A percentile compares a stretch with the other conserved stretches of the same genome.
These are phyloP conservation scores for Drosophila kohkoa DNA, from an alignment of 1,140 invertebrate species.

Conservation along the genomic window DNA sequence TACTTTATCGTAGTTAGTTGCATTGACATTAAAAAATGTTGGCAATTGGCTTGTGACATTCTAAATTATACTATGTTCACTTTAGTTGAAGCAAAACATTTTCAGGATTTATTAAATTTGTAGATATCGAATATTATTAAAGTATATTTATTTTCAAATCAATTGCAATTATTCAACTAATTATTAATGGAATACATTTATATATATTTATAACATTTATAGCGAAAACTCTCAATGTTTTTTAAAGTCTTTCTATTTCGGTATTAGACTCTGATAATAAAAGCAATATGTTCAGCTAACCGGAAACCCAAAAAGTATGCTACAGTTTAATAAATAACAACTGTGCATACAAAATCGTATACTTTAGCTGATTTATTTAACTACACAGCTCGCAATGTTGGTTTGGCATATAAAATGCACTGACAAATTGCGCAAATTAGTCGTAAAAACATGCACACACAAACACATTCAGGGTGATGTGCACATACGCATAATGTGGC, in stretches of 20 bases:
- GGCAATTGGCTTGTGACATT: not conserved
- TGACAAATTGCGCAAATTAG: slow-evolving; percentile 77
- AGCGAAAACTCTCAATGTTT: no score
- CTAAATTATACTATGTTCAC: no score
- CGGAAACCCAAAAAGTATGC: slow-evolving; percentile 27
- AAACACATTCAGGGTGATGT: not conserved
- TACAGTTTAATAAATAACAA: slow-evolving; percentile 29
- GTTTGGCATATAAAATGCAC: slow-evolving; percentile 65
- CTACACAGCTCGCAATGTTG: not conserved
- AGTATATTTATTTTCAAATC: no score
- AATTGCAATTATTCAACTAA: no score
- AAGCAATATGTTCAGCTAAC: not conserved
- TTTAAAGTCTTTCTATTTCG: not conserved
- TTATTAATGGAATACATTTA: no score
- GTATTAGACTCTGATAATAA: no score
- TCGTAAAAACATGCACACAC: slow-evolving; percentile 37
- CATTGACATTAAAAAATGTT: slow-evolving; percentile 22
- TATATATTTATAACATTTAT: no score
- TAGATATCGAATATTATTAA: no score
- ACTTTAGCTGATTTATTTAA: slow-evolving; percentile 11
- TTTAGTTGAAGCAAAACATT: no score
- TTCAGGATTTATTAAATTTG: no score
- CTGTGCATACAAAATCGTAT: not conserved
- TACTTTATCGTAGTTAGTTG: slow-evolving; percentile 13
- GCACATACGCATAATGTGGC: slow-evolving; percentile 18